Evolutionary conservation across 2,888 invertebrate species (phyloP).

Genomic region (Drosophila pseudotalamancana): DNA sequence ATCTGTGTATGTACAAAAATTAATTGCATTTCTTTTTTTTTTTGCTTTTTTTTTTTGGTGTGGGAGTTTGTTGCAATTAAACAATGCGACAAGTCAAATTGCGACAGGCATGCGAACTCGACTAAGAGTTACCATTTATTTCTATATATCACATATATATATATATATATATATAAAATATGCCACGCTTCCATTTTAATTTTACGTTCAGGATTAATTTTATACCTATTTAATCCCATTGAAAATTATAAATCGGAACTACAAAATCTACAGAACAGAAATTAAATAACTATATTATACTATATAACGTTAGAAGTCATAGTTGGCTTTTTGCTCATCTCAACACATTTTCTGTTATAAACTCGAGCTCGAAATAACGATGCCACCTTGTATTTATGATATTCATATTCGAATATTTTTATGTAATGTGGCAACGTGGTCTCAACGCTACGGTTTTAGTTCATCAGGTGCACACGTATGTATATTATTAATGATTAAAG

Average conservation of each 20-base stretch:
- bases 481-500: constrained; percentile 34
- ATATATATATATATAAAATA: too few relatives aligned
- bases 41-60: background rate
- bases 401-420: constrained; percentile 11
- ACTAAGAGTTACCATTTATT: background rate
- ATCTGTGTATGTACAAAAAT: constrained; percentile 24
- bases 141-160: too few relatives aligned
- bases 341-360: background rate
- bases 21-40: constrained; percentile 27
- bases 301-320: too few relatives aligned
- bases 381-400: background rate
- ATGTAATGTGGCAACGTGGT: constrained; percentile 12
- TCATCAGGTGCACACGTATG: constrained; percentile 13
- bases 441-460: constrained; percentile 7
- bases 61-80: constrained; percentile 13
- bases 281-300: too few relatives aligned
- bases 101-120: background rate
- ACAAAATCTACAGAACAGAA: too few relatives aligned
- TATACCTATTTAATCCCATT: too few relatives aligned
- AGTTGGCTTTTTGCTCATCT: too few relatives aligned
- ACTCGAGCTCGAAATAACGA: background rate
- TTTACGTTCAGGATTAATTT: too few relatives aligned
- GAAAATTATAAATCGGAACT: too few relatives aligned
- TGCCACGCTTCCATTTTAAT: too few relatives aligned
- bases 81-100: background rate